Percentiles rank a stretch among this genome's conserved stretches.
Conservation (phyloP, 2,888 invertebrate species). For the Perithous albicinctus region DNA sequence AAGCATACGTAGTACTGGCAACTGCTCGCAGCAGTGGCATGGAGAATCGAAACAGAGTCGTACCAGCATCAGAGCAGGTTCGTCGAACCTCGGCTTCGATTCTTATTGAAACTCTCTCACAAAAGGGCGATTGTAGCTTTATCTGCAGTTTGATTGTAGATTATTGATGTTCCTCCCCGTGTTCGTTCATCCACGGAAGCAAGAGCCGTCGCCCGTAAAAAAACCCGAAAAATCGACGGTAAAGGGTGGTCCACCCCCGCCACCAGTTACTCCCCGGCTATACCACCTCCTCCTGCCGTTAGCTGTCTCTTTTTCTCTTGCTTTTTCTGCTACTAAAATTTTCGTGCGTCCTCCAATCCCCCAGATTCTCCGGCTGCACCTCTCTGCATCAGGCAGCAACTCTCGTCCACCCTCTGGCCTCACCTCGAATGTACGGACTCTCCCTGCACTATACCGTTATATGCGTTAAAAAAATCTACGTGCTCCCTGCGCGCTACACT, state of each 20-base stretch:
- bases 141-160: conserved; percentile 85
- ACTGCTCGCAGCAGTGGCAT: neutral
- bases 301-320: conserved; percentile 73
- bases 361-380: conserved; percentile 54
- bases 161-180: conserved; percentile 84
- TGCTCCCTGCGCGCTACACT: conserved; percentile 47
- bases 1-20: conserved; percentile 19
- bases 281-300: conserved; percentile 73
- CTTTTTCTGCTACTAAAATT: conserved; percentile 61
- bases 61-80: conserved; percentile 62
- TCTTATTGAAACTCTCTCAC: conserved; percentile 84
- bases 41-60: conserved; percentile 41
- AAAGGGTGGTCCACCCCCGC: conserved; percentile 76
- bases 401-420: conserved; percentile 57
- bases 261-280: conserved; percentile 63
- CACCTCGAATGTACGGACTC: conserved; percentile 76
- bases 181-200: conserved; percentile 81
- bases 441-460: conserved; percentile 76
- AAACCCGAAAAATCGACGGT: conserved; percentile 84
- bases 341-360: conserved; percentile 55
- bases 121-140: conserved; percentile 84
- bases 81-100: conserved; percentile 78
- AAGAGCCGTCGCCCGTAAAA: conserved; percentile 79
- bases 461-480: conserved; percentile 72
- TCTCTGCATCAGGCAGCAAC: conserved; percentile 60